Base-by-base conservation (phyloP, 2,888 invertebrate species). In the Ptychoptera albimana region DNA sequence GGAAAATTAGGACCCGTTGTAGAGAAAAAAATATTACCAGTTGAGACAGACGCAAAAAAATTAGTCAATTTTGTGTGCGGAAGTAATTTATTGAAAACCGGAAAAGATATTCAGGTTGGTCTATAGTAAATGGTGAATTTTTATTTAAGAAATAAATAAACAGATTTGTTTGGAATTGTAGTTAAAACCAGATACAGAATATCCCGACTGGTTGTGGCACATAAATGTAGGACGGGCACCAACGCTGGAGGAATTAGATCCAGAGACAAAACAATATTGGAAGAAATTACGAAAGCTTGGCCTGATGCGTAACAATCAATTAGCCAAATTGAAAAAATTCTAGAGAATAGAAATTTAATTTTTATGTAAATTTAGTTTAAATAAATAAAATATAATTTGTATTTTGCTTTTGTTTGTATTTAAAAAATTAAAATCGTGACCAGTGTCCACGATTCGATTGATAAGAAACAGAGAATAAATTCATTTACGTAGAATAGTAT, bases 131-230 rank as follows among this genome's bases (percentile, higher is more conserved):
- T n/a, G n/a, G n/a, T n/a, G n/a, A n/a, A n/a, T n/a, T n/a, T n/a
- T n/a, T n/a, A n/a, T n/a, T n/a, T n/a, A n/a, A n/a, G n/a, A n/a
- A n/a, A n/a, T n/a, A n/a, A n/a, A n/a, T n/a, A n/a, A n/a, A n/a
- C n/a, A n/a, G n/a, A n/a, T n/a, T 23, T 23, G 3, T 7, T 23
- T 23, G 7, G 7, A 23, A 7, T 44, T 53, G 31, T 42, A 67
- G 64, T 47, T 80, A 13, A 79, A 79, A 60, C 73, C 79, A 1
- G 82, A 87, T 57, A 70, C 69, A 15, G 87, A 91, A 58, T 96
- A 96, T 65, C 96, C 94, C 0, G 80, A 81, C 2, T 96, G 94
- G 94, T 66, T 96, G 47, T 94, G 92, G 93, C 67, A 57, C 2
- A 57, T 94, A 11, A 66, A 75, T 53, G 73, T 74, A 12, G 82